Evolutionary conservation across 2,113 vertebrate genomes (phyloP).

Genomic region (Otis tarda): DNA sequence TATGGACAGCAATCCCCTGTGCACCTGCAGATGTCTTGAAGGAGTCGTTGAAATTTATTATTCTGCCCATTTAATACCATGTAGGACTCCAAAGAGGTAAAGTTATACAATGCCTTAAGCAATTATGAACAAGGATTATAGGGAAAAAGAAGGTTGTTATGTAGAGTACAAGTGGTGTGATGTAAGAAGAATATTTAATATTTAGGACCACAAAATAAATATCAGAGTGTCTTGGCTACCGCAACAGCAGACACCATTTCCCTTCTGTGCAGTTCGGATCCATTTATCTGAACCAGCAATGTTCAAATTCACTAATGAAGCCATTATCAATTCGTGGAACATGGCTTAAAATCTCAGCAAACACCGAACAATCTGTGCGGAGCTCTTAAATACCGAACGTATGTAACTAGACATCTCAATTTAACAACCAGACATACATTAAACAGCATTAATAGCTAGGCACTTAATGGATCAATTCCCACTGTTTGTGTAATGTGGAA

Average conservation of each 20-base stretch:
- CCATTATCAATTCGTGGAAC: constrained; percentile 78
- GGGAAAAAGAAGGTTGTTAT: neutral
- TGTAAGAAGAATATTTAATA: constrained; percentile 54
- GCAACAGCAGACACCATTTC: neutral
- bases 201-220: constrained; percentile 2
- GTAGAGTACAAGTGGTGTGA: neutral
- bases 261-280: neutral
- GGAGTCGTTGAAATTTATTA: constrained; percentile 28
- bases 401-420: constrained; percentile 85
- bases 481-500: constrained; percentile 90
- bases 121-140: constrained; percentile 48
- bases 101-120: constrained; percentile 47
- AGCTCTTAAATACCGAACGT: constrained; percentile 75
- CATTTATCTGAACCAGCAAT: constrained; percentile 45
- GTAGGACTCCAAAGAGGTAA: constrained; percentile 15
- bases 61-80: constrained; percentile 38
- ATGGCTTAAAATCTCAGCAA: constrained; percentile 77
- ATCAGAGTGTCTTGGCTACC: neutral
- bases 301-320: constrained; percentile 75
- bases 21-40: constrained; percentile 19
- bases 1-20: neutral
- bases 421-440: constrained; percentile 90
- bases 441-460: constrained; percentile 89
- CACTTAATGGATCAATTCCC: constrained; percentile 94
- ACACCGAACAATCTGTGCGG: constrained; percentile 74